Evolutionary conservation across 2,113 vertebrate species (phyloP), one percentile per base, ranked within the genome.

Genomic region (human): DNA sequence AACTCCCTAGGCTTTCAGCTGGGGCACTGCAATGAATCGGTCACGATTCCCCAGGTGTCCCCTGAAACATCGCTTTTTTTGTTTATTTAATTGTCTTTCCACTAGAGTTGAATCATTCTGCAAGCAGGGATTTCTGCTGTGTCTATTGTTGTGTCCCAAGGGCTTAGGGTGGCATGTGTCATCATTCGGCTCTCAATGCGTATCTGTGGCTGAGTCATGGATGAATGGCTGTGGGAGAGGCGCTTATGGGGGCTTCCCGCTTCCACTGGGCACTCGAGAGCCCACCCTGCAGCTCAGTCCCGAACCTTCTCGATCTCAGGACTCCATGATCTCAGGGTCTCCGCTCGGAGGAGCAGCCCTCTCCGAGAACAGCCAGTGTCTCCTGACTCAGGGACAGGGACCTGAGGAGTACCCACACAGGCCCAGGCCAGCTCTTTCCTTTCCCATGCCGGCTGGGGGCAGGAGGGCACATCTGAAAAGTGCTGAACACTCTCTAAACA

Each of bases 381-480:
- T 30, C 73, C 45, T 68, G 20, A 68, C 9, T 55, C 66, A 57
- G 35, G 22, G 22, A 11, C 35, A 2, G 68, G 73, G 38, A 75
- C 40, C 73, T 45, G 2, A 14, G 50, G 50, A 40, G 25, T 32
- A 40, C 45, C 27, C 16, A 57, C n/a, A 57, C 6, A 52, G 30
- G 16, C 85, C 5, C 14, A 22, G 66, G n/a, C 35, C 84, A 38
- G 14, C 23, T n/a, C 45, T 50, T 32, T 32, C 27, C 75, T 32
- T 55, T 57, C 22, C 6, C 0, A 6, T 23, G 22, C 52, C 12
- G 0, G 22, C 16, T 11, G 22, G 25, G 48, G 5, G 3, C 35
- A 22, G 25, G n/a, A 73, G 68, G 38, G 9, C 11, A 75, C n/a
- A 10, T 40, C 23, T 35, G 61, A 66, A 85, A 68, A 68, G 48